Percentiles rank a stretch among this genome's conserved stretches.
Conservation (phyloP, 64 coral and sea anemone species). For the Exaiptasia diaphana region DNA sequence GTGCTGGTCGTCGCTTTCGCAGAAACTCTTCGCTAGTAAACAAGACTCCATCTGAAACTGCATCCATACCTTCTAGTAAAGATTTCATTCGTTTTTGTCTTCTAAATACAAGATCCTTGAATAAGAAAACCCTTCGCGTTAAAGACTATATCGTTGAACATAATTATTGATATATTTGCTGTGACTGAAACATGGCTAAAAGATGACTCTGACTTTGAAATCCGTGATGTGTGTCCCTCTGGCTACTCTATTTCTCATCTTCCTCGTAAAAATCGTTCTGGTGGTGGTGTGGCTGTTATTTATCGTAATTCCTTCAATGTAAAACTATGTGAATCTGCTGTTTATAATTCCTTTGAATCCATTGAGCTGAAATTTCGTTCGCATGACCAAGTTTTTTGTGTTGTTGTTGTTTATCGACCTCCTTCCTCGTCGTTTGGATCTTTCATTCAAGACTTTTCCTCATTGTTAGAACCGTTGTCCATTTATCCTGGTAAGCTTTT, state of each 20-base stretch:
- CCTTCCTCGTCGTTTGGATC: not conserved
- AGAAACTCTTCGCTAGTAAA: too few relatives aligned
- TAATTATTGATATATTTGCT: conserved; percentile 48
- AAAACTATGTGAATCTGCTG: not conserved
- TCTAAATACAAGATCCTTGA: conserved; percentile 24
- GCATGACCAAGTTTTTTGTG: not conserved
- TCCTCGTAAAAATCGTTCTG: conserved; percentile 30
- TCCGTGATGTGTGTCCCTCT: conserved; percentile 11
- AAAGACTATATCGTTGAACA: conserved; percentile 51
- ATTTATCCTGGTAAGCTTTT: conserved; percentile 16
- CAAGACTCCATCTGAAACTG: too few relatives aligned
- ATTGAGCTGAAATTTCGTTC: not conserved
- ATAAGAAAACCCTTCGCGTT: conserved; percentile 22
- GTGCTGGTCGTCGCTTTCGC: too few relatives aligned
- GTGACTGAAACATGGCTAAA: conserved; percentile 69
- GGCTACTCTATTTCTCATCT: conserved; percentile 18
- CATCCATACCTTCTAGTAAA: not conserved
- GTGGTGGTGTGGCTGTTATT: conserved; percentile 29
- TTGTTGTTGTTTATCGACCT: conserved; percentile 29
- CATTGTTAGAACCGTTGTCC: conserved; percentile 16
- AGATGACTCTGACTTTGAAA: not conserved
- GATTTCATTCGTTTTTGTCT: conserved; percentile 3
- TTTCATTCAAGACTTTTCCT: conserved; percentile 24
- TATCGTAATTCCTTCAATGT: conserved; percentile 2
- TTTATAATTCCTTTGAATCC: not conserved